Conservation (phyloP, 2,113 vertebrate genomes). For the Harpagus bidentatus region DNA sequence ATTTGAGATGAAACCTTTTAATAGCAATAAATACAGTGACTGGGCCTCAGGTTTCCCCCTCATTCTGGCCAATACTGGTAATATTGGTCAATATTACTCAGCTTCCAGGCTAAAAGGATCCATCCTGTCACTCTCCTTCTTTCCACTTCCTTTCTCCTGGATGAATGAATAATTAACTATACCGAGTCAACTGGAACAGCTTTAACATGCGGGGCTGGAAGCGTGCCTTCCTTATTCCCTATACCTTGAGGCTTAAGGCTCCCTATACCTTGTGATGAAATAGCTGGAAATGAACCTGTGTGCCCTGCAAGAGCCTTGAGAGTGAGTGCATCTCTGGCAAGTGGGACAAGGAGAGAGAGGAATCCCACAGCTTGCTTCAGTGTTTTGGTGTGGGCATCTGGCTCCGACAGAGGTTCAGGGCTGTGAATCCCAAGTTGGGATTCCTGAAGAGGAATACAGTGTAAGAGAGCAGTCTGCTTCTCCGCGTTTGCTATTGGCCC, state of each 20-base stretch:
- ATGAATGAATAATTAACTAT: background rate
- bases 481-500: background rate
- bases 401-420: background rate
- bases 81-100: background rate
- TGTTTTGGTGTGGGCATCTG: background rate
- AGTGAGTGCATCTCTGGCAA: background rate
- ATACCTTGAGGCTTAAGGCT: background rate
- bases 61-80: background rate
- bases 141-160: background rate
- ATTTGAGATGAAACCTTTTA: background rate
- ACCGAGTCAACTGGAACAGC: no score
- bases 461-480: background rate
- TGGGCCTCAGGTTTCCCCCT: background rate
- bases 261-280: background rate
- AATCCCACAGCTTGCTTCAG: background rate
- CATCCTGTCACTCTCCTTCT: background rate
- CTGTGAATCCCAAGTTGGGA: background rate
- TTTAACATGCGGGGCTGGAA: background rate
- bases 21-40: background rate
- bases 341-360: background rate
- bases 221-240: background rate
- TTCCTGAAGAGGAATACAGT: background rate
- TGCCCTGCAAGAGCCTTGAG: background rate
- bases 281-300: background rate
- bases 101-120: background rate